A percentile compares a stretch with the other conserved stretches of the same genome.
phyloP scores from a whole-genome alignment of 2,797 vertebrate genomes.

The Cryptoblepharus egeriae region DNA sequence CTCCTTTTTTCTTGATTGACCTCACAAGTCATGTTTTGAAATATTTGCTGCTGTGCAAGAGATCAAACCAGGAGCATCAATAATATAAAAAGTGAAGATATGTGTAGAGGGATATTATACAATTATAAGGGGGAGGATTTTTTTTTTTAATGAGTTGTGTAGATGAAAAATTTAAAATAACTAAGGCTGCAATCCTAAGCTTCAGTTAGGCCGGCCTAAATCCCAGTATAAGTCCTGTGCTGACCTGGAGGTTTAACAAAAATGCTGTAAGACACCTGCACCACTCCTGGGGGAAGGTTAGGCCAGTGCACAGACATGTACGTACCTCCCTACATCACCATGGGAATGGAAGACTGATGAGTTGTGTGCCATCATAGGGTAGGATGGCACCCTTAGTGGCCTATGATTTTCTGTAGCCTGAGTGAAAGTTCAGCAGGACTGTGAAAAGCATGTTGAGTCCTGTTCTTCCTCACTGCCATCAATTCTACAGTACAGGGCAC shows the following conservation, averaged over 20 bases:
- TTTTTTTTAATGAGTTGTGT: neutral
- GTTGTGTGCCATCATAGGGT: too few species aligned
- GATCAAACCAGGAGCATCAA: neutral
- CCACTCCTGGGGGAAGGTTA: too few species aligned
- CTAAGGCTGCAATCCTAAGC: too few species aligned
- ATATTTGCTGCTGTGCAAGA: neutral
- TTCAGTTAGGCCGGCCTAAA: too few species aligned
- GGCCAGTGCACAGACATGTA: too few species aligned
- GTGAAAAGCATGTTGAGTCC: neutral
- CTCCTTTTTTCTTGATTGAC: neutral
- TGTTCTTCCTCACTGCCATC: neutral
- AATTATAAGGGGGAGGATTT: neutral
- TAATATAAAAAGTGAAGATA: neutral
- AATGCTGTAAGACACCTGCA: too few species aligned
- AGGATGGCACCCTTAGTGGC: too few species aligned
- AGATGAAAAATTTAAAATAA: neutral
- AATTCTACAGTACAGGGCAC: neutral
- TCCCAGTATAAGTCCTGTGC: too few species aligned
- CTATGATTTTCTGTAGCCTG: too few species aligned
- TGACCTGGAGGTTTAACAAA: too few species aligned
- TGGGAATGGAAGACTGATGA: too few species aligned
- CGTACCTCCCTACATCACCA: too few species aligned
- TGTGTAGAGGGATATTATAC: neutral
- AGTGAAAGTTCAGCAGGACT: neutral
- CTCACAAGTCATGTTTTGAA: slow-evolving; percentile 32